Conservation (phyloP, 2,888 invertebrate species). For the Rhingia campestris region DNA sequence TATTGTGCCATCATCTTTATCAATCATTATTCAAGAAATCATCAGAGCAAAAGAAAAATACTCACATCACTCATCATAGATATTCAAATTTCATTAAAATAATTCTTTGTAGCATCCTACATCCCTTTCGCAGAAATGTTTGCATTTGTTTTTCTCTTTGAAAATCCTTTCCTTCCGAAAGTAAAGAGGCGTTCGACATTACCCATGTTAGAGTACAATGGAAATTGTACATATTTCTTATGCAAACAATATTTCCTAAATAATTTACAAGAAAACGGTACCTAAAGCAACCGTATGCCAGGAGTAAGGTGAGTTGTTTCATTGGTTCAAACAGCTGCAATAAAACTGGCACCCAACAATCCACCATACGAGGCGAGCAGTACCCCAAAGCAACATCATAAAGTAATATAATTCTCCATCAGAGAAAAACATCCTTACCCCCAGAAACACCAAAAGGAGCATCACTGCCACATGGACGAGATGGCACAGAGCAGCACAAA, state of each 20-base stretch:
- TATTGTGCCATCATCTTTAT: neutral
- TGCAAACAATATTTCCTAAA: conserved; percentile 59
- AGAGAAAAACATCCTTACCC: conserved; percentile 50
- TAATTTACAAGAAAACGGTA: conserved; percentile 40
- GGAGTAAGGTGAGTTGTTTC: conserved; percentile 39
- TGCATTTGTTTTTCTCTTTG: neutral
- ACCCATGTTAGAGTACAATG: conserved; percentile 5
- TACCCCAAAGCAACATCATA: conserved; percentile 32
- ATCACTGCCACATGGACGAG: neutral
- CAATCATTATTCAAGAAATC: conserved; percentile 17
- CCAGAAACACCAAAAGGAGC: neutral
- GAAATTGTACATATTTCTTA: conserved; percentile 64
- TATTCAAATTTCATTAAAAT: neutral
- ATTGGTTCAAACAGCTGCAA: conserved; percentile 51
- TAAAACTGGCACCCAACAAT: conserved; percentile 64
- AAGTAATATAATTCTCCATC: conserved; percentile 70
- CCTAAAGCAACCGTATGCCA: conserved; percentile 12
- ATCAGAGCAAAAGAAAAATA: conserved; percentile 1
- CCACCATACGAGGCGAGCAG: neutral
- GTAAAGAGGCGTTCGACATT: neutral
- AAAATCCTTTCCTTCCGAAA: neutral
- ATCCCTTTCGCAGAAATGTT: neutral
- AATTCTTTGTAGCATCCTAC: neutral
- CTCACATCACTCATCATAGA: neutral
- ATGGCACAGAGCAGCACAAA: conserved; percentile 29